A percentile compares a stretch with the other conserved stretches of the same genome.
phyloP scores from a whole-genome alignment of 2,113 vertebrate genomes.

The Bubo bubo region DNA sequence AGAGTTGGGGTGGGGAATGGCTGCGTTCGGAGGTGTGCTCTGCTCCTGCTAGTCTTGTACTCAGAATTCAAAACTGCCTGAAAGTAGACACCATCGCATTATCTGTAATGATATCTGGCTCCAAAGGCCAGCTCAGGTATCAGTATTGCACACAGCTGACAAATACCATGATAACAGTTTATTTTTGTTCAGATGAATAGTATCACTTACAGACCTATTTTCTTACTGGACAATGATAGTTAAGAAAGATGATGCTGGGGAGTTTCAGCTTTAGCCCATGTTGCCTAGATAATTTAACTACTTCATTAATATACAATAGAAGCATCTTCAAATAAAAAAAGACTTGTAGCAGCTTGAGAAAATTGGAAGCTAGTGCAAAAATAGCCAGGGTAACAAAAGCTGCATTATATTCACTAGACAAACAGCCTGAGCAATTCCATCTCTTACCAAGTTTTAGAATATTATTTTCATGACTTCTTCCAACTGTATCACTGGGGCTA shows the following conservation, averaged over 20 bases:
- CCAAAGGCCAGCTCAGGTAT: neutral
- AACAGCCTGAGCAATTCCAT: neutral
- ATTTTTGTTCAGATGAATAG: neutral
- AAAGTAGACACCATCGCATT: neutral
- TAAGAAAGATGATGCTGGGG: slow-evolving; percentile 2
- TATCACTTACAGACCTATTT: slow-evolving; percentile 46
- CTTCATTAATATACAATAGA: neutral
- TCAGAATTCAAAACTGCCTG: neutral
- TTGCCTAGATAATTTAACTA: neutral
- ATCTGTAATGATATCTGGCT: neutral
- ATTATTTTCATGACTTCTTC: neutral
- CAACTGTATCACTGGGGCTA: neutral
- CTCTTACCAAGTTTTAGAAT: neutral
- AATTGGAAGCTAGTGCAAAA: neutral
- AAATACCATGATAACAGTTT: neutral
- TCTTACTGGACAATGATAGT: slow-evolving; percentile 1
- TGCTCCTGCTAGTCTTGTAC: neutral
- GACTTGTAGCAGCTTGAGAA: neutral
- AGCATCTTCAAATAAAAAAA: neutral
- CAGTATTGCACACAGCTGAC: neutral
- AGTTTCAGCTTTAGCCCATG: neutral
- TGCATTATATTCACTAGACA: neutral
- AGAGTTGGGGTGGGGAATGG: neutral
- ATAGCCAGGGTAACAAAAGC: neutral
- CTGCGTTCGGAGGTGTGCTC: neutral